Percentiles rank a stretch among this genome's conserved stretches.
Evolutionary conservation across 2,888 invertebrate genomes (phyloP).

Genomic region (Apomyelois bistriatella): DNA sequence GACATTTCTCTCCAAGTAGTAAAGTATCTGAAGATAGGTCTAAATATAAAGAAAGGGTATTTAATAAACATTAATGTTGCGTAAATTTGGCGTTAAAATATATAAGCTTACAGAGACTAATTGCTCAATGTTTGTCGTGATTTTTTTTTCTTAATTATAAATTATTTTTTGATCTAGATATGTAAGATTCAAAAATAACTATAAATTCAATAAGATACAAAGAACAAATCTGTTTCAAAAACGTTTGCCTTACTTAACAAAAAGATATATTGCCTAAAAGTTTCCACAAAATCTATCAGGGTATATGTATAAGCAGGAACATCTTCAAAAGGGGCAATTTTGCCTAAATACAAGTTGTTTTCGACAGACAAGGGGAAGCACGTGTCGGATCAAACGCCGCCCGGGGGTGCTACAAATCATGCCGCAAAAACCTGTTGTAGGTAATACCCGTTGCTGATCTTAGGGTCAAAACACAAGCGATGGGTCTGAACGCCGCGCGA

Average conservation of each 20-base stretch:
- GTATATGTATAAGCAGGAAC: slow-evolving; percentile 27
- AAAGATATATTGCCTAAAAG: background rate
- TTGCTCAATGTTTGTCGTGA: no score
- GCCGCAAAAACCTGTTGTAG: slow-evolving; percentile 74
- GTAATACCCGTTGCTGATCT: slow-evolving; percentile 60
- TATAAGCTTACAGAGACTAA: no score
- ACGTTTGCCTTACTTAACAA: background rate
- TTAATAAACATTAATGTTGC: no score
- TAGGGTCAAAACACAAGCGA: background rate
- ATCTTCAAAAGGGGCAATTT: slow-evolving; percentile 54
- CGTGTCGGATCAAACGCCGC: slow-evolving; percentile 69
- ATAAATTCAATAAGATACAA: no score
- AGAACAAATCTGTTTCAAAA: background rate
- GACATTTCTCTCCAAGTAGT: no score
- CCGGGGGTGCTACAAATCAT: slow-evolving; percentile 74
- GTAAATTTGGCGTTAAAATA: no score
- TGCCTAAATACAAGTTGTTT: slow-evolving; percentile 65
- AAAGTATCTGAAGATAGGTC: no score
- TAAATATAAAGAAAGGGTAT: no score
- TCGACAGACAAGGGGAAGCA: slow-evolving; percentile 52
- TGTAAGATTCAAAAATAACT: no score
- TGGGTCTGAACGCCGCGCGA: background rate
- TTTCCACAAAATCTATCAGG: background rate
- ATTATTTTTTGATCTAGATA: no score
- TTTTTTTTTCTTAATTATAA: no score